Percentiles rank a stretch among this genome's conserved stretches.
Evolutionary conservation across 2,888 invertebrate genomes (phyloP).

Genomic region (Hypena proboscidalis): DNA sequence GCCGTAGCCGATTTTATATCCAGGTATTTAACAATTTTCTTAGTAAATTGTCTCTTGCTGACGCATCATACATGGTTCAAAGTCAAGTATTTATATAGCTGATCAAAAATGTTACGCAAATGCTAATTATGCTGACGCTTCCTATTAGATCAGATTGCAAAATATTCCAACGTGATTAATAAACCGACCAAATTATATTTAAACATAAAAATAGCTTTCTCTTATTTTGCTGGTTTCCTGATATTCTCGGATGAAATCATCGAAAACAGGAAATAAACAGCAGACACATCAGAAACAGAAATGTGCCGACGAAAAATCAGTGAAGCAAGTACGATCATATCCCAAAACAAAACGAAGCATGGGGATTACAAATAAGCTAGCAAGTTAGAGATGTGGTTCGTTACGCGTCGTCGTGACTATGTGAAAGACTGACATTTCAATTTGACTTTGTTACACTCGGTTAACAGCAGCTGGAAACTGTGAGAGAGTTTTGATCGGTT

Average conservation of each 20-base stretch:
- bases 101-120: too few relatives aligned
- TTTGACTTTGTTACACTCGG: conserved; percentile 69
- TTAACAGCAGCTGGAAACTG: conserved; percentile 42
- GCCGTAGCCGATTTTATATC: too few relatives aligned
- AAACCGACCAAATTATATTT: background rate
- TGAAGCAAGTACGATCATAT: conserved; percentile 4
- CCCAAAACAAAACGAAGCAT: conserved; percentile 25
- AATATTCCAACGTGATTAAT: background rate
- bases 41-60: too few relatives aligned
- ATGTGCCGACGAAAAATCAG: conserved; percentile 1
- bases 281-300: conserved; percentile 7
- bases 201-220: too few relatives aligned
- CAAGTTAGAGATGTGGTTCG: conserved; percentile 24
- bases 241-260: background rate
- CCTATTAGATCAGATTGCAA: too few relatives aligned
- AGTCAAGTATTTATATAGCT: too few relatives aligned
- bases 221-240: too few relatives aligned
- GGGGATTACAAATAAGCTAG: conserved; percentile 32
- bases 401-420: conserved; percentile 49
- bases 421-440: conserved; percentile 73
- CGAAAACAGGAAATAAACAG: background rate
- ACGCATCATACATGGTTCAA: too few relatives aligned
- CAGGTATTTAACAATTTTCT: too few relatives aligned
- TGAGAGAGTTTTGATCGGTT: conserved; percentile 51
- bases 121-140: too few relatives aligned